phyloP scores from a whole-genome alignment of 2,797 vertebrate genomes.

The Alcedo quadribrachys region DNA sequence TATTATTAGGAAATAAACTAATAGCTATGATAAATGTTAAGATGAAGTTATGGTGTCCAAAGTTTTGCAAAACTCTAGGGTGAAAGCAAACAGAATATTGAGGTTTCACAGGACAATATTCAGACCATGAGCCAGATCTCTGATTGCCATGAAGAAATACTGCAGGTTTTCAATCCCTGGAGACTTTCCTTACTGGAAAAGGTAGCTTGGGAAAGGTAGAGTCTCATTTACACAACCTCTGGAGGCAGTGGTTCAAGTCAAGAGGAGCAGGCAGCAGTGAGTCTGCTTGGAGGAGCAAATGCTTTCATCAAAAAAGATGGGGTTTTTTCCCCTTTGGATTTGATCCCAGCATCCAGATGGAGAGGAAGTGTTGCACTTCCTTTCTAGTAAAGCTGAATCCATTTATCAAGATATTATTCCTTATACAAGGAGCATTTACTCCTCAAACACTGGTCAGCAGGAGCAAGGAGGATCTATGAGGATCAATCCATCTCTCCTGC shows the following conservation, averaged over 20 bases:
- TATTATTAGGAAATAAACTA: background rate
- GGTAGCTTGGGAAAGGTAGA: background rate
- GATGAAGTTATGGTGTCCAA: background rate
- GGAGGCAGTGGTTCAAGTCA: background rate
- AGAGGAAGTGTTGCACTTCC: background rate
- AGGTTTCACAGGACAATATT: background rate
- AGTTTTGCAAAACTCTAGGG: background rate
- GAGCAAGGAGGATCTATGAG: background rate
- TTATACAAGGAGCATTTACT: background rate
- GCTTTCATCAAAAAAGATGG: background rate
- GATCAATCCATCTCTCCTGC: background rate
- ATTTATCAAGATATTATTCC: background rate
- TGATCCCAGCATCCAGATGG: constrained; percentile 25
- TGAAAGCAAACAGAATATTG: background rate
- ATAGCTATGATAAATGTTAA: background rate
- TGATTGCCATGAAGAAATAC: background rate
- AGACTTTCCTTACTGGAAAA: background rate
- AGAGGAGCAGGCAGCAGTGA: background rate
- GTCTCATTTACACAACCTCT: background rate
- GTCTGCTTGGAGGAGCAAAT: background rate
- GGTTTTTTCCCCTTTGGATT: constrained; percentile 9
- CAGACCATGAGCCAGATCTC: background rate
- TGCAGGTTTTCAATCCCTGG: background rate
- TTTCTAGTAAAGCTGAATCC: background rate
- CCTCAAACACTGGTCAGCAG: background rate